phyloP scores from a whole-genome alignment of 2,888 invertebrate genomes.

The Apotomis capreana region DNA sequence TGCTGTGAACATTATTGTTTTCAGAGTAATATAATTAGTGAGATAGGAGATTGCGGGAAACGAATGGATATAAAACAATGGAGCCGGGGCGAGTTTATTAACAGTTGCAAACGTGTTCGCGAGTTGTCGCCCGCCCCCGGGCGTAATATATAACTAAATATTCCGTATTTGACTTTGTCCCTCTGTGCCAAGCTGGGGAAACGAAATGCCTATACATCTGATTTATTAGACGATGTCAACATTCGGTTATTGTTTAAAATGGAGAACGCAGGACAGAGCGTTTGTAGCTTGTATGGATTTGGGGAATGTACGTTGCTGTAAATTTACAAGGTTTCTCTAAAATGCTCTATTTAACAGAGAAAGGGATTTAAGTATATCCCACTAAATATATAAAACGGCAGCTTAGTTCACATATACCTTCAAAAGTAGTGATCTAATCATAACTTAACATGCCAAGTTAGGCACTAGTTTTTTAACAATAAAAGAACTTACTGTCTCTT shows the following conservation, averaged over 20 bases:
- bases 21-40: background rate
- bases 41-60: background rate
- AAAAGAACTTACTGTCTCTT: too few species aligned
- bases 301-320: too few species aligned
- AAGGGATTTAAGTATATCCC: too few species aligned
- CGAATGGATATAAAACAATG: conserved; percentile 23
- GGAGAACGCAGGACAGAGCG: background rate
- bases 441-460: too few species aligned
- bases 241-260: background rate
- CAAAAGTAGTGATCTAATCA: too few species aligned
- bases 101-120: conserved; percentile 3
- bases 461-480: too few species aligned
- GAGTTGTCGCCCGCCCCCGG: conserved; percentile 2
- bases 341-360: too few species aligned
- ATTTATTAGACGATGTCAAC: background rate
- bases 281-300: too few species aligned
- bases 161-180: conserved; percentile 1
- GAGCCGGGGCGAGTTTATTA: conserved; percentile 5
- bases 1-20: background rate
- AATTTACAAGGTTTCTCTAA: too few species aligned
- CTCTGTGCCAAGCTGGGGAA: background rate
- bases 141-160: background rate
- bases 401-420: too few species aligned
- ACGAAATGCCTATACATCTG: background rate
- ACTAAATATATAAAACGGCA: too few species aligned